Evolutionary conservation across 2,888 invertebrate genomes (phyloP).

Genomic region (Philhelius pedissequus): DNA sequence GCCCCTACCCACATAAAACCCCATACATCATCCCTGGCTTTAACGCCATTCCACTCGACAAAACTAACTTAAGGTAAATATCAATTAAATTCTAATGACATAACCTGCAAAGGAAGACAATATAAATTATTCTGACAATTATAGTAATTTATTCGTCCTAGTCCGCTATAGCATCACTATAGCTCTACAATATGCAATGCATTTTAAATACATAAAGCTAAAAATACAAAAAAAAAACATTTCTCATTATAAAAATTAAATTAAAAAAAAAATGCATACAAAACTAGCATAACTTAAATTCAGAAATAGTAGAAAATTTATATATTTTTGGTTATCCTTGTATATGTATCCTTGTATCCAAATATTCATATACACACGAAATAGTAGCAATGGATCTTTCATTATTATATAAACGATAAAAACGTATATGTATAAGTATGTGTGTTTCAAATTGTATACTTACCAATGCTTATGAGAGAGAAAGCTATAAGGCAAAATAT

Average conservation of each 20-base stretch:
- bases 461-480: conserved; percentile 61
- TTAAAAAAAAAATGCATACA: conserved; percentile 11
- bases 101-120: conserved; percentile 52
- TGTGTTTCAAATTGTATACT: neutral
- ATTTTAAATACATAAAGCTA: conserved; percentile 4
- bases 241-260: conserved; percentile 56
- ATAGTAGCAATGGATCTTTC: conserved; percentile 17
- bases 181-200: neutral
- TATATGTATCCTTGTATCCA: conserved; percentile 13
- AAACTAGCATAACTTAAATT: neutral
- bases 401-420: neutral
- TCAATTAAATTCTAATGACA: conserved; percentile 66
- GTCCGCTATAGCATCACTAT: neutral
- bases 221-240: conserved; percentile 5
- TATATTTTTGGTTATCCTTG: neutral
- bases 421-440: neutral
- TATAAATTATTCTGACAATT: conserved; percentile 63
- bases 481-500: conserved; percentile 62
- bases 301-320: conserved; percentile 42
- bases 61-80: conserved; percentile 57
- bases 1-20: neutral
- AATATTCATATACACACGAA: neutral
- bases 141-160: conserved; percentile 62
- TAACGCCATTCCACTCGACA: conserved; percentile 6
- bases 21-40: conserved; percentile 24